A percentile compares a stretch with the other conserved stretches of the same genome.
Conservation (phyloP, 1,140 invertebrate species). For the Meloidogyne hapla region DNA sequence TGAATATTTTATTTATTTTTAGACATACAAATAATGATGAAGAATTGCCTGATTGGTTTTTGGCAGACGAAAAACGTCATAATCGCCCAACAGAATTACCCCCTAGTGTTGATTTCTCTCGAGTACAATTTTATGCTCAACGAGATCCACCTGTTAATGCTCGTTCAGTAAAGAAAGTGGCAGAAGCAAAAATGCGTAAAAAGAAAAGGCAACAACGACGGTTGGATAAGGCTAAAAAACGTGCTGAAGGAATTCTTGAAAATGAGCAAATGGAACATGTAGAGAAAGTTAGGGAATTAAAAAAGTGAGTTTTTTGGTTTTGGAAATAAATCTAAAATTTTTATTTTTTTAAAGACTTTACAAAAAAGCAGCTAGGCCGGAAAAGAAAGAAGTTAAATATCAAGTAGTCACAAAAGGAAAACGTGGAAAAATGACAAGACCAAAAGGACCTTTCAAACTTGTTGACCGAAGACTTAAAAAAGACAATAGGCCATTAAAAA, state of each 20-base stretch:
- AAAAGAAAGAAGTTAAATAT: conserved; percentile 85
- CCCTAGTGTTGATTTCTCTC: conserved; percentile 14
- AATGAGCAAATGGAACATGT: conserved; percentile 81
- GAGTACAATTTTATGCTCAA: conserved; percentile 68
- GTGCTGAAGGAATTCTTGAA: conserved; percentile 85
- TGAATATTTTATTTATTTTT: conserved; percentile 5
- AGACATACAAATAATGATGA: conserved; percentile 72
- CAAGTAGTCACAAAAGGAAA: conserved; percentile 88
- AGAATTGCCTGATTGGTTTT: conserved; percentile 91
- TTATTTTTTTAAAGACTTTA: conserved; percentile 75
- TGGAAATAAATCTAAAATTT: conserved; percentile 17
- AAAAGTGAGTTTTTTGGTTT: conserved; percentile 79
- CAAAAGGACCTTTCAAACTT: conserved; percentile 83
- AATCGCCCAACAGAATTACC: conserved; percentile 69
- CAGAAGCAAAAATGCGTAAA: conserved; percentile 95
- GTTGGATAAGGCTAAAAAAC: conserved; percentile 91
- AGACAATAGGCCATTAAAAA: conserved; percentile 64
- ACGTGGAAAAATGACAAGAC: conserved; percentile 76
- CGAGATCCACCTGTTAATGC: conserved; percentile 79
- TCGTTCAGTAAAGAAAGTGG: conserved; percentile 92
- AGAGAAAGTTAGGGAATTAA: conserved; percentile 87
- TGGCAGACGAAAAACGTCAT: conserved; percentile 86
- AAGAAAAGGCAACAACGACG: conserved; percentile 76
- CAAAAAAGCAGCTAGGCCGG: conserved; percentile 75
- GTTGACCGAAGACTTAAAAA: conserved; percentile 95